Evolutionary conservation across 2,113 vertebrate genomes (phyloP), one percentile per base, ranked within the genome.

Genomic region (Zosterops lateralis): DNA sequence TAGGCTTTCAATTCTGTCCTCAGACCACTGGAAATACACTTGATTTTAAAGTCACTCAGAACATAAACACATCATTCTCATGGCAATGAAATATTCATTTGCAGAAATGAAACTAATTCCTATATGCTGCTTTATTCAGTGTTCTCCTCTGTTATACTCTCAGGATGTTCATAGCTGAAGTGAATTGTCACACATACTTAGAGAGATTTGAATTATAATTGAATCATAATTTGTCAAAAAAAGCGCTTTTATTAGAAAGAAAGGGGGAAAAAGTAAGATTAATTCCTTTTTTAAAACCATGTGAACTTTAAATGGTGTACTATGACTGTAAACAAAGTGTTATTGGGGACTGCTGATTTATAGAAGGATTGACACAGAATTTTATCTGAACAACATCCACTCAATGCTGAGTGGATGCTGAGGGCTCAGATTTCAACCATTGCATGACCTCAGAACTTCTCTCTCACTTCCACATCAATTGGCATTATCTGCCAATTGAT

Each of bases 21-120:
- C 40, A 84, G 70, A 90, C 40, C 22, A 40, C 32, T 7, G 25
- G 51, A 93, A 87, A 90, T 67, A 64, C 47, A 74, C 65, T 47
- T 45, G 50, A 73, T 67, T 96, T 87, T 92, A 68, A 79, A 92
- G 32, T 38, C 40, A 85, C 44, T 77, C 38, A 36, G 45, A 92
- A 72, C 25, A 61, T 14, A 75, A 96, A 50, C 26, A 73, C 24
- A 12, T 42, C 20, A 45, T 47, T 34, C 34, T 94, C 22, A 44
- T 29, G 34, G 34, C 57, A 94, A 54, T 80, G 70, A 89, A 90
- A 44, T 17, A 14, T 12, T 66, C 4, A 68, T 95, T 89, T 87
- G 32, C 36, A 80, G 89, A 94, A 92, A 84, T 48, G 76, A 77
- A 80, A 71, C 10, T 24, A 20, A 71, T 82, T 79, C 36, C 18